Evolutionary conservation across 2,113 vertebrate genomes (phyloP).

Genomic region (Lophius piscatorius): DNA sequence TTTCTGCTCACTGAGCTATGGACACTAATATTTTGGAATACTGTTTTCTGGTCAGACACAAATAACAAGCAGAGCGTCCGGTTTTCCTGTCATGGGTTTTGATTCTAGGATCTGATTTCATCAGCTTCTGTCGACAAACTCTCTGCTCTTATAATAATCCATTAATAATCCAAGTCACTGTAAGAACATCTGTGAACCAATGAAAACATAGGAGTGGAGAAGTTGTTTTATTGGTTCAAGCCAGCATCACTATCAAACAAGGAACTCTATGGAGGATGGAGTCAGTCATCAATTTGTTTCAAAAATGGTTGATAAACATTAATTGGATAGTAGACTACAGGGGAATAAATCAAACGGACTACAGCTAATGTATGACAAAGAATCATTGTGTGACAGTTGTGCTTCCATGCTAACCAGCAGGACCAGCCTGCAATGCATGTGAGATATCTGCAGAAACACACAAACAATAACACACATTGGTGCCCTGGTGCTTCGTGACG

Average conservation of each 20-base stretch:
- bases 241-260: conserved; percentile 22
- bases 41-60: neutral
- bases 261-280: conserved; percentile 9
- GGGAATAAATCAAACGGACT: neutral
- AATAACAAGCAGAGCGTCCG: neutral
- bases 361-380: neutral
- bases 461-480: conserved; percentile 11
- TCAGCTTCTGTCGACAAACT: neutral
- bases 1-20: conserved; percentile 12
- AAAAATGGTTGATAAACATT: conserved; percentile 1
- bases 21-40: conserved; percentile 35
- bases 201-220: conserved; percentile 35
- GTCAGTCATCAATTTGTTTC: conserved; percentile 19
- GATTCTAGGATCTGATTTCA: neutral
- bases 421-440: conserved; percentile 53
- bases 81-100: neutral
- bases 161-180: neutral
- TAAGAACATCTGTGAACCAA: conserved; percentile 22
- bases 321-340: neutral
- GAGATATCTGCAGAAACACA: conserved; percentile 7
- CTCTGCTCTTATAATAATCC: neutral
- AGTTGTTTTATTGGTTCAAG: conserved; percentile 57
- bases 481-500: conserved; percentile 13
- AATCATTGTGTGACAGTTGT: neutral
- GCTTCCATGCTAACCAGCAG: conserved; percentile 33